Evolutionary conservation across 1,140 invertebrate genomes (phyloP).

Genomic region (Sinonovacula constricta): DNA sequence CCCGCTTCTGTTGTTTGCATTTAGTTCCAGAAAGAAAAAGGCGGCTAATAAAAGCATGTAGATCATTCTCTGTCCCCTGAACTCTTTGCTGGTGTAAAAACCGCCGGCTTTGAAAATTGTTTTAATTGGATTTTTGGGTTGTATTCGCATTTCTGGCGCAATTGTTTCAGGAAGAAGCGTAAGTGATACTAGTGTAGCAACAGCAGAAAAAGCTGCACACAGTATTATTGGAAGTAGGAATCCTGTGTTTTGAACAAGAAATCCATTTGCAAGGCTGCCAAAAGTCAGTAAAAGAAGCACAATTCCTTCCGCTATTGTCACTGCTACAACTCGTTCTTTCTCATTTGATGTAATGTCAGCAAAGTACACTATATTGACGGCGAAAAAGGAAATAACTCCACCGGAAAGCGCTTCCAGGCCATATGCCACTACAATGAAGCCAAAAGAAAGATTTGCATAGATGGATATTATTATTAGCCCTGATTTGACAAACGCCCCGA

Average conservation of each 20-base stretch:
- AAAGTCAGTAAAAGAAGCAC: background rate
- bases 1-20: background rate
- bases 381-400: constrained; percentile 13
- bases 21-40: background rate
- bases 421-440: constrained; percentile 8
- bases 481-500: constrained; percentile 9
- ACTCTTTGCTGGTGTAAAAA: constrained; percentile 27
- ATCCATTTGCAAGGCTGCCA: constrained; percentile 1
- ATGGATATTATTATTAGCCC: constrained; percentile 7
- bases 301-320: constrained; percentile 1
- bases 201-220: background rate
- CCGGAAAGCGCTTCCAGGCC: constrained; percentile 6
- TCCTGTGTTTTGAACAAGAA: constrained; percentile 15
- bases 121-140: background rate
- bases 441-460: constrained; percentile 8
- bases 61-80: constrained; percentile 15
- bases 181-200: constrained; percentile 5
- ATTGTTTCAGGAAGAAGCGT: constrained; percentile 29
- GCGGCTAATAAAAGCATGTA: constrained; percentile 15
- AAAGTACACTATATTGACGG: constrained; percentile 10
- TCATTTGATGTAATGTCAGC: constrained; percentile 26
- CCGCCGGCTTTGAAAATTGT: background rate
- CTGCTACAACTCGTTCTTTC: constrained; percentile 16
- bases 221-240: constrained; percentile 23
- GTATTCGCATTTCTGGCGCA: background rate